These are phyloP conservation scores for Aleiodes leptofemur DNA, from an alignment of 2,888 invertebrate genomes.

Conservation along the genomic window DNA sequence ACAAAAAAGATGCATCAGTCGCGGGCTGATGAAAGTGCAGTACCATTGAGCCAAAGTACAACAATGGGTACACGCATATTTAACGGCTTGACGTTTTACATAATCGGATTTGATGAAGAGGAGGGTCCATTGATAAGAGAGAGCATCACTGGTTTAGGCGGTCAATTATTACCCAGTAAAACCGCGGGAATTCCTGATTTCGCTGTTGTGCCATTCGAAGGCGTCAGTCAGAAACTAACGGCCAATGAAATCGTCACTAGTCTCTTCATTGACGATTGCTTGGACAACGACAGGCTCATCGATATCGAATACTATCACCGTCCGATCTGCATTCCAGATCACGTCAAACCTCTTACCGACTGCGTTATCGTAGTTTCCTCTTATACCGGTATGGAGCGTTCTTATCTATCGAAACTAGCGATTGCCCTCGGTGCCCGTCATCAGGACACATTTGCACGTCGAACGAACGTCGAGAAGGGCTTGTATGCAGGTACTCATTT, in stretches of 20 bases:
- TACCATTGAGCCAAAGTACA: conserved; percentile 66
- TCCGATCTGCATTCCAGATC: conserved; percentile 78
- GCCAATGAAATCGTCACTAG: conserved; percentile 82
- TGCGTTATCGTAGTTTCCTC: conserved; percentile 89
- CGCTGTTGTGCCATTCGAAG: conserved; percentile 79
- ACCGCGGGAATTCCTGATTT: conserved; percentile 80
- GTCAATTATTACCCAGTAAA: conserved; percentile 76
- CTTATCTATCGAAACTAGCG: conserved; percentile 84
- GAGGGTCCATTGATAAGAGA: conserved; percentile 73
- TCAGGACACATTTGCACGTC: conserved; percentile 83
- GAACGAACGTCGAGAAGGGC: conserved; percentile 74
- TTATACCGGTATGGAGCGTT: conserved; percentile 84
- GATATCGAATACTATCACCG: conserved; percentile 84
- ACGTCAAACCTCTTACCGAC: conserved; percentile 78
- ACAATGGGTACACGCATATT: conserved; percentile 61
- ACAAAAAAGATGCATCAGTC: conserved; percentile 33
- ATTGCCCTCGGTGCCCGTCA: conserved; percentile 84
- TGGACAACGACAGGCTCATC: conserved; percentile 78
- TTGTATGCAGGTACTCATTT: conserved; percentile 87
- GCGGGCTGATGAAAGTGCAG: conserved; percentile 56
- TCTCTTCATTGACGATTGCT: conserved; percentile 85
- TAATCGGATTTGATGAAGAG: conserved; percentile 76
- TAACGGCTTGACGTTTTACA: conserved; percentile 69
- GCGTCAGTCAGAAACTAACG: conserved; percentile 75
- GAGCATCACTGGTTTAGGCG: conserved; percentile 78